These are phyloP conservation scores for Heliconius hewitsoni DNA, from an alignment of 1,140 invertebrate species.

Conservation along the genomic window DNA sequence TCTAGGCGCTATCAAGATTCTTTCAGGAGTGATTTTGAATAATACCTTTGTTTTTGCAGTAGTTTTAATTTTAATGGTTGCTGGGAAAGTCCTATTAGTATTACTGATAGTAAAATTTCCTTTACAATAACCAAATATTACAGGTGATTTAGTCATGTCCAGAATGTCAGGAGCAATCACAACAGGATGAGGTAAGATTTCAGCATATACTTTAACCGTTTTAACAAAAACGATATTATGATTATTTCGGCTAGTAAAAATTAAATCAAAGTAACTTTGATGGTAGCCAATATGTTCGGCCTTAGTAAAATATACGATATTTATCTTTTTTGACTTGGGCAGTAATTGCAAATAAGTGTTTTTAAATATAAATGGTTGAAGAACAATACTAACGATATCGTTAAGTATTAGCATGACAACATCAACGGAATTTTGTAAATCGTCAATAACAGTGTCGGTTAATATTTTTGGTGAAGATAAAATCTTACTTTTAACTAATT, in stretches of 20 bases:
- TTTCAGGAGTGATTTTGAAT: slow-evolving; percentile 58
- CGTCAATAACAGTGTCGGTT: slow-evolving; percentile 23
- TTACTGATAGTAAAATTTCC: slow-evolving; percentile 50
- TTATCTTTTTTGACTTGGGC: slow-evolving; percentile 43
- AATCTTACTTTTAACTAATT: slow-evolving; percentile 32
- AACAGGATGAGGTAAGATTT: slow-evolving; percentile 62
- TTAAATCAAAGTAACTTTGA: slow-evolving; percentile 60
- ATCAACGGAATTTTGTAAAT: slow-evolving; percentile 2
- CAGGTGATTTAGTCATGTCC: slow-evolving; percentile 56
- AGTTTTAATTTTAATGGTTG: slow-evolving; percentile 55
- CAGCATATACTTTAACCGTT: slow-evolving; percentile 57
- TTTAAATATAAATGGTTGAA: slow-evolving; percentile 62
- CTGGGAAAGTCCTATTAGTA: slow-evolving; percentile 38
- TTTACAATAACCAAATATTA: slow-evolving; percentile 55
- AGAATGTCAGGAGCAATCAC: slow-evolving; percentile 56
- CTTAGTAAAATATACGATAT: slow-evolving; percentile 58
- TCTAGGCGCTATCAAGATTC: slow-evolving; percentile 42
- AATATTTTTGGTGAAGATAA: slow-evolving; percentile 27
- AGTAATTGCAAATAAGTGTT: slow-evolving; percentile 49
- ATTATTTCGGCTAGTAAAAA: slow-evolving; percentile 51
- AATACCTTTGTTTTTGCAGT: slow-evolving; percentile 60
- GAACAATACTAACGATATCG: slow-evolving; percentile 51
- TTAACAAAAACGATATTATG: slow-evolving; percentile 49
- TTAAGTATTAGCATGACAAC: slow-evolving; percentile 35
- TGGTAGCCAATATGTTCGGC: slow-evolving; percentile 57